phyloP scores from a whole-genome alignment of 2,113 vertebrate genomes.

The Mystacornis crossleyi region DNA sequence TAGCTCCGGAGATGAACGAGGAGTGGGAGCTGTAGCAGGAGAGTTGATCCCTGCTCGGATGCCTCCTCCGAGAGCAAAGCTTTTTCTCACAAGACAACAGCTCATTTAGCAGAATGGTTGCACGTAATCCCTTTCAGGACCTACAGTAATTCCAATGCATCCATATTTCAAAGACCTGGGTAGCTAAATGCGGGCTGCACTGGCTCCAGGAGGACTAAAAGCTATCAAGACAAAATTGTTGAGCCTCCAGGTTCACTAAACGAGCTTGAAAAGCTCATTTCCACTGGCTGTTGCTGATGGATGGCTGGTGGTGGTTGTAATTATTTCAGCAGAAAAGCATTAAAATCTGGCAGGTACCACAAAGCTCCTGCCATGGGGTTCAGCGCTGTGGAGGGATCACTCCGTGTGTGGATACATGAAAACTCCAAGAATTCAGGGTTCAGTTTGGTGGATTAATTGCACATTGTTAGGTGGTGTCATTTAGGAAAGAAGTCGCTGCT shows the following conservation, averaged over 20 bases:
- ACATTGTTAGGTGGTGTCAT: accelerated
- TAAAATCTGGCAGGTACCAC: neutral
- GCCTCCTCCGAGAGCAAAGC: neutral
- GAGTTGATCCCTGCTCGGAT: neutral
- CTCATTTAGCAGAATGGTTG: neutral
- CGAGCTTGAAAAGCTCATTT: neutral
- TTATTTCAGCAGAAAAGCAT: neutral
- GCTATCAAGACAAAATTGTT: neutral
- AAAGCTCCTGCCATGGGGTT: neutral
- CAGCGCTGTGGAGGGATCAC: accelerated
- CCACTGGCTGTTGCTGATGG: neutral
- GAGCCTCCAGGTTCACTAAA: neutral
- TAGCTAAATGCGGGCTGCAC: neutral
- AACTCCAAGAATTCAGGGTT: neutral
- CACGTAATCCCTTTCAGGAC: neutral
- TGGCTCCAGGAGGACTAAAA: neutral
- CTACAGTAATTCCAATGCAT: neutral
- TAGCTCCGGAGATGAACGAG: neutral
- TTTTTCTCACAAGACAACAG: neutral
- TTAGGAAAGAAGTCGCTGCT: neutral
- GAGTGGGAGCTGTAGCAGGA: neutral
- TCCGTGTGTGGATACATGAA: accelerated
- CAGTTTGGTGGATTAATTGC: neutral
- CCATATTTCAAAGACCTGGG: neutral
- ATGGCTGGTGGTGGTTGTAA: neutral